These are phyloP conservation scores for Pomatostomus ruficeps DNA, from an alignment of 2,113 vertebrate species.

Conservation along the genomic window DNA sequence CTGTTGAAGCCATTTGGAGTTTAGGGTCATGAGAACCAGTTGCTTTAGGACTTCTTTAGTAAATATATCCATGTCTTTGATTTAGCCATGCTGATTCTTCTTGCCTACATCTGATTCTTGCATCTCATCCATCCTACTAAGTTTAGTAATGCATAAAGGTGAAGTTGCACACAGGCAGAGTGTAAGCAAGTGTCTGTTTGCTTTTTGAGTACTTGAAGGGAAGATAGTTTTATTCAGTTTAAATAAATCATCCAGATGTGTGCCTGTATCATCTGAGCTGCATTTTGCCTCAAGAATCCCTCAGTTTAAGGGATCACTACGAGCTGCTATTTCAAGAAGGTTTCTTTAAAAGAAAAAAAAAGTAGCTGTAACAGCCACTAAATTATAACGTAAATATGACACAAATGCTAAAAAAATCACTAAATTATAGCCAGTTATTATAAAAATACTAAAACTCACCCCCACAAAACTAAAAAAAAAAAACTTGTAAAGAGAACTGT, in stretches of 20 bases:
- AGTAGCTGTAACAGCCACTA: not conserved
- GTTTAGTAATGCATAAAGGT: not conserved
- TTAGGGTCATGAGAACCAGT: not conserved
- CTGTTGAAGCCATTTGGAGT: not conserved
- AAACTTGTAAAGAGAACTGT: not conserved
- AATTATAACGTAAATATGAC: not conserved
- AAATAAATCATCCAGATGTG: not conserved
- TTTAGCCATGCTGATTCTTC: not conserved
- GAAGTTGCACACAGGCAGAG: not conserved
- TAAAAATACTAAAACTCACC: not conserved
- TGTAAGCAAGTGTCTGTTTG: not conserved
- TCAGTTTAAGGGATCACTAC: not conserved
- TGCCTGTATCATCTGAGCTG: not conserved
- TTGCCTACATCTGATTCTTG: not conserved
- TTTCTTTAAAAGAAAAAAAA: not conserved
- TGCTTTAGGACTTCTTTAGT: not conserved
- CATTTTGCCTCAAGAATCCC: not conserved
- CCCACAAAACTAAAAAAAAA: not conserved
- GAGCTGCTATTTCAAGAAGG: not conserved
- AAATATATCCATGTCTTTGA: not conserved
- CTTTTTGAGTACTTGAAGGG: not conserved
- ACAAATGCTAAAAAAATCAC: not conserved
- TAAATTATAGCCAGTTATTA: not conserved
- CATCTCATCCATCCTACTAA: not conserved
- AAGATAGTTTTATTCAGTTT: not conserved